These are phyloP conservation scores for Euura lappo DNA, from an alignment of 1,140 invertebrate species.

Conservation along the genomic window DNA sequence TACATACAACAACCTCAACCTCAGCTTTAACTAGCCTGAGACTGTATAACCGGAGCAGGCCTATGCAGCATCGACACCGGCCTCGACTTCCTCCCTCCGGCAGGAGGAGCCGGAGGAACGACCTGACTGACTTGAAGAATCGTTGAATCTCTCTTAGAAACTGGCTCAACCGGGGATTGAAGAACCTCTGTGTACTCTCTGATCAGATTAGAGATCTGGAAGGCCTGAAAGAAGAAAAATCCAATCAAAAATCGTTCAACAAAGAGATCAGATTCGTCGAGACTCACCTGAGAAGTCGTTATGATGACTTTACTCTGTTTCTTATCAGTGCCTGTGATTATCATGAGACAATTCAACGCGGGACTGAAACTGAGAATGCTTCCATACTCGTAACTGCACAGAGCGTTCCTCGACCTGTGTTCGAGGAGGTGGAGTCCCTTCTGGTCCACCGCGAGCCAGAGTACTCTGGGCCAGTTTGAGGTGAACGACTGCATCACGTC, in stretches of 20 bases:
- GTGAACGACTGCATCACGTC: conserved; percentile 97
- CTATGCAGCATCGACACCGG: conserved; percentile 63
- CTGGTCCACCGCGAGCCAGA: conserved; percentile 94
- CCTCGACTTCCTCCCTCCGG: conserved; percentile 52
- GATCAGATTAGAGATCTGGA: conserved; percentile 92
- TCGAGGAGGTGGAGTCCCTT: conserved; percentile 91
- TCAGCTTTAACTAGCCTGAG: conserved; percentile 57
- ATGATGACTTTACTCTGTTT: conserved; percentile 93
- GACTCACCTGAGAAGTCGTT: conserved; percentile 79
- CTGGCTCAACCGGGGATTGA: conserved; percentile 55
- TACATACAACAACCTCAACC: neutral
- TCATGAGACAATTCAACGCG: conserved; percentile 87
- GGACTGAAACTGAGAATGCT: conserved; percentile 88
- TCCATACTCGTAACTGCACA: conserved; percentile 89
- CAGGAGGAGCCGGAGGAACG: conserved; percentile 34
- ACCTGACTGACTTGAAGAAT: conserved; percentile 48
- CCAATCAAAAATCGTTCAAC: neutral
- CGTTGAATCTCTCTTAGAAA: conserved; percentile 49
- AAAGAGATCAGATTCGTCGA: conserved; percentile 5
- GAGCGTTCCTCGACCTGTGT: conserved; percentile 82
- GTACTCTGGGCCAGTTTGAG: conserved; percentile 88
- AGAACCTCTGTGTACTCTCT: conserved; percentile 89
- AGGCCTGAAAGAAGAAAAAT: conserved; percentile 69
- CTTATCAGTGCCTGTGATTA: conserved; percentile 84
- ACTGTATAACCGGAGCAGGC: conserved; percentile 63